Evolutionary conservation across 2,797 vertebrate genomes (phyloP).

Genomic region (Psittacula echo): DNA sequence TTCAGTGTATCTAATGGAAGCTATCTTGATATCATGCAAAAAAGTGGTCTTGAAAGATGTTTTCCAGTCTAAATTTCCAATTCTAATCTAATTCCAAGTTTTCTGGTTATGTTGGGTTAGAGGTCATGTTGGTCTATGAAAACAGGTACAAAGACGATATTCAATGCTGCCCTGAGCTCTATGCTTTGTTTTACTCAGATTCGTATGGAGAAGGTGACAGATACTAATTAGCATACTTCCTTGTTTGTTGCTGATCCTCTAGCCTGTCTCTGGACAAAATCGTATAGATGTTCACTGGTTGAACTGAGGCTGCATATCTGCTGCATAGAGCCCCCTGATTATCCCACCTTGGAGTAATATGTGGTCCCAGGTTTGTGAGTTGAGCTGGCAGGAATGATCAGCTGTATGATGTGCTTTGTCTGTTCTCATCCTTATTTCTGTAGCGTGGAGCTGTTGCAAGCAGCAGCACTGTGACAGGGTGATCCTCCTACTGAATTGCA

Average conservation of each 20-base stretch:
- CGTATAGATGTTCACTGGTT: fast-evolving
- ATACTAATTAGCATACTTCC: background rate
- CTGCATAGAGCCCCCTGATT: background rate
- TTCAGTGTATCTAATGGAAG: background rate
- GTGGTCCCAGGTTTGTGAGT: background rate
- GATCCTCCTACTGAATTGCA: background rate
- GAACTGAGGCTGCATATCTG: background rate
- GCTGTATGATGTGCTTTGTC: background rate
- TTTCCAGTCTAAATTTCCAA: background rate
- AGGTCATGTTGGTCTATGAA: background rate
- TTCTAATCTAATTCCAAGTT: background rate
- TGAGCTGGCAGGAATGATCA: background rate
- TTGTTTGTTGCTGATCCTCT: background rate
- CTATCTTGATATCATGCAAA: background rate
- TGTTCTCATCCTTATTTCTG: background rate
- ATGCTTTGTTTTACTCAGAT: background rate
- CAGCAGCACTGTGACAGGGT: background rate
- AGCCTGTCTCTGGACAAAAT: background rate
- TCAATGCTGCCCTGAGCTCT: background rate
- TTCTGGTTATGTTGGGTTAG: background rate
- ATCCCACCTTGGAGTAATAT: background rate
- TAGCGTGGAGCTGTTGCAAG: background rate
- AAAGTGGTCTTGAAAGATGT: background rate
- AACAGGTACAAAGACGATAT: background rate
- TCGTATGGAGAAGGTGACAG: background rate